Evolutionary conservation across 2,113 vertebrate genomes (phyloP).

Genomic region (Oreochromis tanganicae): DNA sequence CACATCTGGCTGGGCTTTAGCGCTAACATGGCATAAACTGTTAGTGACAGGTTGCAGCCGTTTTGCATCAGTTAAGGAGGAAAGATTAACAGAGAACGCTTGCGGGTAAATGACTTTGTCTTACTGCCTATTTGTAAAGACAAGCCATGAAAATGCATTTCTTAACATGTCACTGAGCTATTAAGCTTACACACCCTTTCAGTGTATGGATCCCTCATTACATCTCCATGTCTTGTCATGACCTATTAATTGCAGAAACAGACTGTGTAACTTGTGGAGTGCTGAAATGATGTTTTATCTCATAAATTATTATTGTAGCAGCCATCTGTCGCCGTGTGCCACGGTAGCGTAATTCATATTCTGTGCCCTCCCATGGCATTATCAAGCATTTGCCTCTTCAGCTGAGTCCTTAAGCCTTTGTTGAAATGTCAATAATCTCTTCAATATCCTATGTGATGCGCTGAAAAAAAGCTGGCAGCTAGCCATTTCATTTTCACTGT

Average conservation of each 20-base stretch:
- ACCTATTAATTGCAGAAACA: background rate
- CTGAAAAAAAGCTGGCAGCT: background rate
- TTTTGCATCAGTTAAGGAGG: background rate
- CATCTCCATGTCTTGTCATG: background rate
- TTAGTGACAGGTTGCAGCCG: background rate
- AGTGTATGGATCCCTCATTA: background rate
- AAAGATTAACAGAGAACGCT: background rate
- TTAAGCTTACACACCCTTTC: background rate
- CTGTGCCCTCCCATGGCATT: background rate
- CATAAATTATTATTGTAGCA: background rate
- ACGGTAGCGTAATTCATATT: background rate
- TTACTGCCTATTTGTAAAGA: background rate
- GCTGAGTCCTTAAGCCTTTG: background rate
- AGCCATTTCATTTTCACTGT: conserved; percentile 30
- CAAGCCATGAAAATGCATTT: background rate
- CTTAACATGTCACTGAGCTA: background rate
- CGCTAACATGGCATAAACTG: background rate
- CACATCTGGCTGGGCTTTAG: background rate
- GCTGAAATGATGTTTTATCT: background rate
- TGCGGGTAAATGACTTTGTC: background rate
- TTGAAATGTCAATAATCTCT: conserved; percentile 16
- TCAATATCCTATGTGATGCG: background rate
- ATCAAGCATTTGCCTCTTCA: background rate
- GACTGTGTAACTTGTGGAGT: background rate
- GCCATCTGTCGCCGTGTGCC: background rate